Evolutionary conservation across 1,140 invertebrate genomes (phyloP), one percentile per base, ranked within the genome.

Genomic region (Rhynchophorus ferrugineus): DNA sequence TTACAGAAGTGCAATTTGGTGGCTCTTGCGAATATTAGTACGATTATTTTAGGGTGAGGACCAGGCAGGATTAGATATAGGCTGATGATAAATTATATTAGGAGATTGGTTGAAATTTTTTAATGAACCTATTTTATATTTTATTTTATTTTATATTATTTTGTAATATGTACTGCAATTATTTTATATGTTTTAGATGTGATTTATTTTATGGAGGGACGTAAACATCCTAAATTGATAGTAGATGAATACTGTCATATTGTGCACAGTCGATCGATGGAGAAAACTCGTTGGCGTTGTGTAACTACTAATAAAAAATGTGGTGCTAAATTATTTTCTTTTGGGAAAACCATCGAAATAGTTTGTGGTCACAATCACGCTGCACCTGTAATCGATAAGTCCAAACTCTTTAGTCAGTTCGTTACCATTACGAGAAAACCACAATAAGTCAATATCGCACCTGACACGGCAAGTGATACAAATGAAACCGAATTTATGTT

Each of bases 251-350:
- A 57, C 29, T 38, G 36, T 8, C 58, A 54, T 39, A 45, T 50
- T 3, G 41, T 60, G n/a, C 59, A 58, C 22, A 56, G 44, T n/a
- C 49, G 50, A 43, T 24, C 43, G 21, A 6, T 11, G 7, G 52
- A 42, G 2, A 58, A 54, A 38, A 58, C 58, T 0, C 50, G 60
- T 46, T 63, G 62, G 62, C 47, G 62, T 18, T 63, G 62, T 24
- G 36, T 35, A 1, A 49, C 52, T 16, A 44, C 44, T 19, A 49
- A 54, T 18, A 60, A 56, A 34, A 60, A 57, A 47, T 63, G 62
- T 35, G 54, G 55, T 29, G 58, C 58, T 3, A 54, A 24, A 16
- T 33, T 58, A 20, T 61, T 36, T 29, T 54, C 53, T 21, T 53
- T 54, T 29, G 57, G 57, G 20, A 61, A 54, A 44, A 49, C 44